Evolutionary conservation across 2,113 vertebrate species (phyloP).

Genomic region (Ptyas mucosa): DNA sequence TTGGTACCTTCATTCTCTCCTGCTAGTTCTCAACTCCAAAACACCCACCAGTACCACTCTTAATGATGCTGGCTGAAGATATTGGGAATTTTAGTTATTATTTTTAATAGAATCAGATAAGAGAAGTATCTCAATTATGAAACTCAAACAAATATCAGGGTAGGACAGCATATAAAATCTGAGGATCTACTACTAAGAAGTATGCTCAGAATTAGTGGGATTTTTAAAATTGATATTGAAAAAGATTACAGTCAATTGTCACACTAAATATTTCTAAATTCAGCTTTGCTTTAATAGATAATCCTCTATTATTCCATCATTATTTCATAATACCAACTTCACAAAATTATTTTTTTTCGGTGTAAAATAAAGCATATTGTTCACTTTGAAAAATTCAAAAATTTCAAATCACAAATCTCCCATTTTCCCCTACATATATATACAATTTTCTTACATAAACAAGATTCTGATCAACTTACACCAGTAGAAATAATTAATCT

Average conservation of each 20-base stretch:
- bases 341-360: background rate
- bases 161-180: background rate
- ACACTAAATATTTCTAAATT: background rate
- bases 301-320: background rate
- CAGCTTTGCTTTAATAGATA: background rate
- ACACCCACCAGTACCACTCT: background rate
- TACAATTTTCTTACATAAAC: background rate
- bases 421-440: background rate
- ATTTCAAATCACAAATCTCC: background rate
- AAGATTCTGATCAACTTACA: background rate
- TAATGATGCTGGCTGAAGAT: background rate
- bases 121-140: background rate
- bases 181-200: background rate
- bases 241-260: background rate
- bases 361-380: background rate
- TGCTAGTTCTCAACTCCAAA: background rate
- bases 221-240: background rate
- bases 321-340: background rate
- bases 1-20: background rate
- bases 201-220: background rate
- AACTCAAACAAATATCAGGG: background rate
- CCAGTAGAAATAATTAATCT: background rate
- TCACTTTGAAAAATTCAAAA: background rate
- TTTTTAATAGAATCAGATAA: background rate
- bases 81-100: background rate